Conservation (phyloP, 2,888 invertebrate species). For the Leptogaster cylindrica region DNA sequence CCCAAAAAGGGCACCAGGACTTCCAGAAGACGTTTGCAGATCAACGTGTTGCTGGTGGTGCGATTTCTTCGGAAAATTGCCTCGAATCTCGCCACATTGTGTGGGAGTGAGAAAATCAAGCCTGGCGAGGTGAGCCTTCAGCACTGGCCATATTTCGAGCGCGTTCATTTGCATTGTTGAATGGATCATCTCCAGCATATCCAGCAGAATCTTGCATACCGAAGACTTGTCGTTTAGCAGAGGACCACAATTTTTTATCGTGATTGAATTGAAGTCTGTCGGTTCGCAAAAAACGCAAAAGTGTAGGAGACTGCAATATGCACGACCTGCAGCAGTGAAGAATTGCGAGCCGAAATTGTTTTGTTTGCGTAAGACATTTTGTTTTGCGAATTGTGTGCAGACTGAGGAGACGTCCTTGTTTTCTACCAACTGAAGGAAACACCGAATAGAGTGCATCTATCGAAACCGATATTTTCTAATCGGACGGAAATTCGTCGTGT, state of each 20-base stretch:
- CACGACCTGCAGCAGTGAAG: constrained; percentile 24
- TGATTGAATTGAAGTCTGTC: not conserved
- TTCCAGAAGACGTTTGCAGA: constrained; percentile 16
- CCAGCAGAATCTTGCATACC: constrained; percentile 8
- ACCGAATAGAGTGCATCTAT: not conserved
- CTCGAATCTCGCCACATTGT: constrained; percentile 9
- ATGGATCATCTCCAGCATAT: constrained; percentile 23
- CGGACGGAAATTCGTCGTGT: not conserved
- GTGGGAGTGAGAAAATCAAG: constrained; percentile 39
- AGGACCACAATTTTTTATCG: constrained; percentile 18
- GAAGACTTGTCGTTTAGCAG: not conserved
- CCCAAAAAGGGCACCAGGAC: constrained; percentile 10
- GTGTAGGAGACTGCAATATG: constrained; percentile 12
- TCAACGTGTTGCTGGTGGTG: constrained; percentile 19
- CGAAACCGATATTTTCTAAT: constrained; percentile 2
- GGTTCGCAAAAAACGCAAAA: constrained; percentile 1
- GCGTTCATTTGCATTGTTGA: constrained; percentile 37
- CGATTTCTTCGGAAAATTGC: constrained; percentile 27
- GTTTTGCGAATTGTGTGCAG: not conserved
- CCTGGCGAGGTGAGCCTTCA: not conserved
- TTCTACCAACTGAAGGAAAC: not conserved
- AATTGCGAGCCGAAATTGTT: constrained; percentile 4
- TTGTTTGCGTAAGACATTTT: not conserved
- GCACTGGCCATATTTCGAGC: constrained; percentile 5
- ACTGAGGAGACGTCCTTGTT: not conserved